Evolutionary conservation across 2,113 vertebrate species (phyloP).

Genomic region (Puffinus mauretanicus): DNA sequence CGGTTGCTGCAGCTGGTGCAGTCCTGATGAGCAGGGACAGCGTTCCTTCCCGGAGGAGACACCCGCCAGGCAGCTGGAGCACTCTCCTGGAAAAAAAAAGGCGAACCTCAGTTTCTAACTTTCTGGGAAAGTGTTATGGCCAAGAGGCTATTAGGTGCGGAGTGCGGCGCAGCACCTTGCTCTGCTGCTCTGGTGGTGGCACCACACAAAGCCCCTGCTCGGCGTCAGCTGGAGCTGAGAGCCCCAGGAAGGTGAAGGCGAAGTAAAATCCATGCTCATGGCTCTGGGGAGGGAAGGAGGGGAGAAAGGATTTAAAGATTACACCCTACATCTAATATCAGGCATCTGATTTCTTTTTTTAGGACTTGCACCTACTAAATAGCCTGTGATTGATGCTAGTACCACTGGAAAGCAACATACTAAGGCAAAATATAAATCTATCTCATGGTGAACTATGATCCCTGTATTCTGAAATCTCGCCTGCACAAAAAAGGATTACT

Average conservation of each 20-base stretch:
- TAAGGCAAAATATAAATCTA: not conserved
- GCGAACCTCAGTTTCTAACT: not conserved
- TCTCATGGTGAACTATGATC: not conserved
- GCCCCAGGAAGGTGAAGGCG: accelerated
- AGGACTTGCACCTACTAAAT: not conserved
- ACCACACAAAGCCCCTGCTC: not conserved
- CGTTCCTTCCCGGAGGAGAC: not conserved
- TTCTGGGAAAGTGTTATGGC: not conserved
- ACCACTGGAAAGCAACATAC: not conserved
- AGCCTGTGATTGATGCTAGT: not conserved
- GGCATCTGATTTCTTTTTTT: not conserved
- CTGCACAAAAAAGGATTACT: not conserved
- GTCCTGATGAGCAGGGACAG: not conserved
- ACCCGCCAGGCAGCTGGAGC: not conserved
- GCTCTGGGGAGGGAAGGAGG: not conserved
- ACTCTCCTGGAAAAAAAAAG: not conserved
- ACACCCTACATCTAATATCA: not conserved
- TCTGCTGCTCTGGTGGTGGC: not conserved
- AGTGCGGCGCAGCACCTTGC: accelerated
- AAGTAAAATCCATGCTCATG: not conserved
- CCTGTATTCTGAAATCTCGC: not conserved
- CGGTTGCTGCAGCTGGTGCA: accelerated
- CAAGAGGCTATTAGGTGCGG: not conserved
- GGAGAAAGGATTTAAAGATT: not conserved
- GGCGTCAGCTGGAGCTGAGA: not conserved